Evolutionary conservation across 2,888 invertebrate species (phyloP), one percentile per base, ranked within the genome.

Genomic region (Megalurothrips usitatus): DNA sequence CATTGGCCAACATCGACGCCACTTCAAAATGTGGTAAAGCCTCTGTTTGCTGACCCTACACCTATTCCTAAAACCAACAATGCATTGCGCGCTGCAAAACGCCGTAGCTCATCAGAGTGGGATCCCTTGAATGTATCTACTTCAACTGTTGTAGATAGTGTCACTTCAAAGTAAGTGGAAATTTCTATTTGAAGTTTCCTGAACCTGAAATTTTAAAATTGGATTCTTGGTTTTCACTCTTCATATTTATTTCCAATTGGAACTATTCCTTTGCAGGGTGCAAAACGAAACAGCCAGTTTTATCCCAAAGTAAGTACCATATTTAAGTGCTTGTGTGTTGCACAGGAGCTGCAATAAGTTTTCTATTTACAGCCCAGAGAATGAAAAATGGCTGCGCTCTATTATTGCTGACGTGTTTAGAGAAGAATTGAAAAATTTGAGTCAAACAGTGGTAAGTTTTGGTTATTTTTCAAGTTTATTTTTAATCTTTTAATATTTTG

Each of bases 1-100:
- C 12, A 26, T 26, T 75, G 68, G 68, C 68, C 68, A 8, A 75
- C 68, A 75, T 75, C 68, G 0, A 75, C 68, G 10, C 68, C 68
- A 11, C 23, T 75, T 12, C 68, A 26, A 1, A 75, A 10, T 10
- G 26, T 14, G 14, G 58, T 10, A 8, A 75, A 75, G 23, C 68
- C 68, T 12, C 68, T 75, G 23, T 75, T 75, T 75, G 68, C 68
- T 68, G 68, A 75, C 12, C 68, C 68, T 26, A 75, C 68, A 26
- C 68, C 68, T 11, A 75, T 75, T 9, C 68, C 9, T 9, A 75
- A 75, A 75, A 1, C 19, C 17, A 58, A 23, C 12, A 23, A 68
- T 68, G 23, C 26, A 8, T 8, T 6, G 6, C 58, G 58, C 6
- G 6, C 58, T 14, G 26, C 11, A 0, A 75, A 75, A 26, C 26